Base-by-base conservation (phyloP, 2,113 vertebrate genomes). In the Gorsachius goisagi region DNA sequence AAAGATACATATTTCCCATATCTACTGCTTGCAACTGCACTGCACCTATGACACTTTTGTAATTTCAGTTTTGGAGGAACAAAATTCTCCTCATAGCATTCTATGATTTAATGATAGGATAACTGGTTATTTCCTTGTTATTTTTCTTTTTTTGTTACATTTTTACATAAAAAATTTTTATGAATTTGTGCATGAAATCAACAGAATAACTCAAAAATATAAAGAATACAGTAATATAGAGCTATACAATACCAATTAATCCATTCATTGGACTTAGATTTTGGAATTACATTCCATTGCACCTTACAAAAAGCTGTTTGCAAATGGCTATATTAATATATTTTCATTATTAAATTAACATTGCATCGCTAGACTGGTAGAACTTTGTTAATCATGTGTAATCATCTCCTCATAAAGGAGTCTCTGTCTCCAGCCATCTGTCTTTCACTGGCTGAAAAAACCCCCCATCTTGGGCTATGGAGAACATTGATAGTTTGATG, bases 391-490 rank as follows among this genome's bases (percentile, higher is more conserved):
- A n/a, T 62, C 21, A 7, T 0, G 0, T 74, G 14, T 62, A 44
- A 44, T 44, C 41, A 44, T 44, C 15, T 44, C 41, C 41, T 44
- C 15, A 37, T 20, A 35, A 78, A 53, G 3, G 4, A 5, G 5
- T 37, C 26, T 74, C 30, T 79, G 11, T 52, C 28, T 78, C 47
- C 41, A 47, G 21, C 15, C 41, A 73, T 9, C 15, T 63, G 28
- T 13, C 13, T 68, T 88, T 52, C 26, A 62, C 33, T 23, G 20
- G 5, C 10, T 66, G 28, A 88, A 79, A 84, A 23, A 39, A 33
- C 1, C 1, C n/a, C n/a, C n/a, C n/a, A 14, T 30, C 9, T 44
- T 56, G 14, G 9, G 2, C 12, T 59, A 50, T 5, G 6, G 17
- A 72, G 20, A 37, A 60, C 20, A 4, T 17, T 41, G 5, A 26